Conservation (phyloP, 2,797 vertebrate species). For the Iguana delicatissima region DNA sequence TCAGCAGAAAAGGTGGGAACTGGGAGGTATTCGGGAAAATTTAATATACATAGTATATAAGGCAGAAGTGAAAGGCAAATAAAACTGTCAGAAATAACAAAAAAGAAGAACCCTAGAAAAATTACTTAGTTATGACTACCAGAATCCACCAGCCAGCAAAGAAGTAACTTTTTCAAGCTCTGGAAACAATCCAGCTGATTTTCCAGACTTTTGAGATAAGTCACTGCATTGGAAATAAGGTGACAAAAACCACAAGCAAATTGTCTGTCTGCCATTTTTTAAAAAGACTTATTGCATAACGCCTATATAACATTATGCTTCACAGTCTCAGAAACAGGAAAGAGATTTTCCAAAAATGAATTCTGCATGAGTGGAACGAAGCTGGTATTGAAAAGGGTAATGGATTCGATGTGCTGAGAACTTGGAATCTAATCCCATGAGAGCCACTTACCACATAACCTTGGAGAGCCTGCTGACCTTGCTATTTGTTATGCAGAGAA, state of each 20-base stretch:
- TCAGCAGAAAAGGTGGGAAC: background rate
- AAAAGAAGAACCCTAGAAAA: too few relatives aligned
- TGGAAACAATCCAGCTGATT: background rate
- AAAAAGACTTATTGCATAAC: background rate
- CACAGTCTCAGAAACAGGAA: background rate
- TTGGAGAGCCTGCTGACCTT: conserved; percentile 13
- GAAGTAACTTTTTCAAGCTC: too few relatives aligned
- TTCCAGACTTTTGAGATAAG: background rate
- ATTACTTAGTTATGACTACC: too few relatives aligned
- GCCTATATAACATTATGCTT: background rate
- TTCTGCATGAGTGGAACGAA: background rate
- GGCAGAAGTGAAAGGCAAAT: background rate
- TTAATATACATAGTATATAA: background rate
- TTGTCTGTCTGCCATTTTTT: background rate
- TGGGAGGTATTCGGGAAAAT: background rate
- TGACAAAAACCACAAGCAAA: background rate
- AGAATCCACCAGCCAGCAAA: too few relatives aligned
- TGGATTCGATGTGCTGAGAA: background rate
- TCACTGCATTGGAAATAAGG: background rate
- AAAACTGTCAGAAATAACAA: background rate
- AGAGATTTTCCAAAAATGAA: background rate
- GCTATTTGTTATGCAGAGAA: conserved; percentile 4
- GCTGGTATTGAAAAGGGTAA: background rate
- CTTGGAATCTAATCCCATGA: background rate
- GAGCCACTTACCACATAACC: conserved; percentile 16